phyloP scores from a whole-genome alignment of 2,113 vertebrate species.

The Bos javanicus region DNA sequence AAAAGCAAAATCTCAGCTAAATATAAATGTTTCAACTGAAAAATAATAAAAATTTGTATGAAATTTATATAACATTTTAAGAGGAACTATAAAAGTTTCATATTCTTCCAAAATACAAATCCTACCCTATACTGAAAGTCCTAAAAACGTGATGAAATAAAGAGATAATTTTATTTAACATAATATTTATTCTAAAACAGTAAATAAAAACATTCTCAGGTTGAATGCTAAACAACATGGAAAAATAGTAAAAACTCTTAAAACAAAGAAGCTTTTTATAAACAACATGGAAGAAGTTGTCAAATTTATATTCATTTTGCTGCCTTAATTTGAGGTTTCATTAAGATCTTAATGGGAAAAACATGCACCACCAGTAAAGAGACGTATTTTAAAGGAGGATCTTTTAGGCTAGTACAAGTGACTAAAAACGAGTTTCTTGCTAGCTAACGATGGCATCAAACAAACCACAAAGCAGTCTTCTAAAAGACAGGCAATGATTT shows the following conservation, averaged over 20 bases:
- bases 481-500: conserved; percentile 83
- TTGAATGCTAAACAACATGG: conserved; percentile 55
- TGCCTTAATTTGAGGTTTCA: conserved; percentile 84
- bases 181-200: conserved; percentile 8
- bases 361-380: conserved; percentile 75
- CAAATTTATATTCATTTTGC: conserved; percentile 81
- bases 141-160: neutral
- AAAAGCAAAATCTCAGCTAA: conserved; percentile 48
- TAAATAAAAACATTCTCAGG: conserved; percentile 70
- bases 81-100: conserved; percentile 1
- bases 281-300: conserved; percentile 80
- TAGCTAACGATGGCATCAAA: conserved; percentile 83
- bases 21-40: conserved; percentile 33
- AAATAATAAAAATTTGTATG: conserved; percentile 11
- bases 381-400: conserved; percentile 68
- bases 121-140: neutral
- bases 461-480: conserved; percentile 85
- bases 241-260: conserved; percentile 59
- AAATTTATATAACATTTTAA: conserved; percentile 51
- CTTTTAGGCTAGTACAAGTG: conserved; percentile 77
- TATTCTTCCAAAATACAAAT: conserved; percentile 28
- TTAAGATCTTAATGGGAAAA: conserved; percentile 88
- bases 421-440: conserved; percentile 78
- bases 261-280: conserved; percentile 69
- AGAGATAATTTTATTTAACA: conserved; percentile 30